Percentiles rank a stretch among this genome's conserved stretches.
Evolutionary conservation across 2,113 vertebrate species (phyloP).

Genomic region (Numenius arquata): DNA sequence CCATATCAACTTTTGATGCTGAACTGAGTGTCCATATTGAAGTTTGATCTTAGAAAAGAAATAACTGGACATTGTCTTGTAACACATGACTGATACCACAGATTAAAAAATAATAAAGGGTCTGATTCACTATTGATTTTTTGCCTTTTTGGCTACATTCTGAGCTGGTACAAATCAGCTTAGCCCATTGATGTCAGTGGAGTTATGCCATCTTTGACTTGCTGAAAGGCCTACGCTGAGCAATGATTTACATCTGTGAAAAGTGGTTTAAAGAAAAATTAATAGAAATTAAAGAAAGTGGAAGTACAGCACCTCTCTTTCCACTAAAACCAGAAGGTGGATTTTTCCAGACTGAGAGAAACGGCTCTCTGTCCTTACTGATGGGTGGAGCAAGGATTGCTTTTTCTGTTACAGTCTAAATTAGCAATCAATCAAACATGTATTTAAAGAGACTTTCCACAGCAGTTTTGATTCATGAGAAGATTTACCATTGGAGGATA

Average conservation of each 20-base stretch:
- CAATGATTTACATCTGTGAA: background rate
- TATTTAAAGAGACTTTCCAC: background rate
- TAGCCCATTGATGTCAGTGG: background rate
- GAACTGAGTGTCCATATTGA: background rate
- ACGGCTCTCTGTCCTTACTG: background rate
- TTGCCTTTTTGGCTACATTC: background rate
- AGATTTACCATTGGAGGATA: background rate
- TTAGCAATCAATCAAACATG: background rate
- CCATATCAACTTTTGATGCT: background rate
- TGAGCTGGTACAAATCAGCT: background rate
- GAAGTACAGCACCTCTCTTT: background rate
- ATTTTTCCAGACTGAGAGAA: background rate
- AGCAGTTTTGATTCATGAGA: background rate
- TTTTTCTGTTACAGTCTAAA: background rate
- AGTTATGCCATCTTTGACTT: background rate
- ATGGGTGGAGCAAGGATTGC: background rate
- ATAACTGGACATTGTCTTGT: background rate
- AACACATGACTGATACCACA: background rate
- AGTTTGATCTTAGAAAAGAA: slow-evolving; percentile 17
- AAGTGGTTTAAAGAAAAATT: background rate
- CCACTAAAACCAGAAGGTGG: background rate
- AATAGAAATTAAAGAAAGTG: background rate
- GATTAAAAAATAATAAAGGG: slow-evolving; percentile 4
- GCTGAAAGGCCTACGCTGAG: rapidly evolving
- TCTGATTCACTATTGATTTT: slow-evolving; percentile 15